A percentile compares a stretch with the other conserved stretches of the same genome.
Conservation (phyloP, 2,888 invertebrate genomes). For the Metellina segmentata region DNA sequence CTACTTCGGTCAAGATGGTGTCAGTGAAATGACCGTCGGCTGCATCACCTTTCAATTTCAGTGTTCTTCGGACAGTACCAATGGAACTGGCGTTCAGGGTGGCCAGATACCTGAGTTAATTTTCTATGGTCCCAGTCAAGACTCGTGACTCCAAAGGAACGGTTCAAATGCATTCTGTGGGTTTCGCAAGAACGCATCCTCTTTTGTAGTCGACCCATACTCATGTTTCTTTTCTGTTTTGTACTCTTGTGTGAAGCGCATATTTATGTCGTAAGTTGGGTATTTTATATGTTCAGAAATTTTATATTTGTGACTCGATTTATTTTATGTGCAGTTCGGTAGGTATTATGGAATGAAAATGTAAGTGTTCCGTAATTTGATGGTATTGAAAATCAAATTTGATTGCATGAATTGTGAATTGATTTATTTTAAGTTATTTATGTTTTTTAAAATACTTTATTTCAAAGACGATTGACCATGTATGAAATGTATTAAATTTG, state of each 20-base stretch:
- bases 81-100: constrained; percentile 97
- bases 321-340: not conserved
- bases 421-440: constrained; percentile 2
- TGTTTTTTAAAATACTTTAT: constrained; percentile 1
- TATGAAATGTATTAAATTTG: constrained; percentile 6
- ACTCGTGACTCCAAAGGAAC: constrained; percentile 73
- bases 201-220: constrained; percentile 65
- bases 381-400: not conserved
- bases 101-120: constrained; percentile 98
- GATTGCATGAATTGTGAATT: constrained; percentile 4
- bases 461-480: not conserved
- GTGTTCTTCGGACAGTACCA: constrained; percentile 97
- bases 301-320: constrained; percentile 9
- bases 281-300: constrained; percentile 1
- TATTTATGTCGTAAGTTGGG: constrained; percentile 53
- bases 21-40: constrained; percentile 95
- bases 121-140: constrained; percentile 92
- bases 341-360: not conserved
- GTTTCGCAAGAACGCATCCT: constrained; percentile 50
- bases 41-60: constrained; percentile 98
- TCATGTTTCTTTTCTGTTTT: constrained; percentile 74
- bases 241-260: constrained; percentile 60
- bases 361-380: not conserved
- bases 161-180: constrained; percentile 28
- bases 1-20: constrained; percentile 98